Percentiles rank a stretch among this genome's conserved stretches.
Conservation (phyloP, 2,888 invertebrate genomes). For the Amblyteles armatorius region DNA sequence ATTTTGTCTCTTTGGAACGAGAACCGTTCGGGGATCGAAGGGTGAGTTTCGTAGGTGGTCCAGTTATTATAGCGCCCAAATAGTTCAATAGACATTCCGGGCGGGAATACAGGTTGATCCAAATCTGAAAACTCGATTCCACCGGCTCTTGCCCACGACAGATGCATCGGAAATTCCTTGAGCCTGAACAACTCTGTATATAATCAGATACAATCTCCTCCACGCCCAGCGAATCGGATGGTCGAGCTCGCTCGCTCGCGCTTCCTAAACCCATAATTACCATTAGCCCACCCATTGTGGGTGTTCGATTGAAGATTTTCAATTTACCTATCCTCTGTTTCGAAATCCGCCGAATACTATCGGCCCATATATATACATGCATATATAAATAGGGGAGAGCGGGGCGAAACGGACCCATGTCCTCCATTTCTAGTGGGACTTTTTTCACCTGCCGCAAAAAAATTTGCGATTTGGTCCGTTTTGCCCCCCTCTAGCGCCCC, state of each 20-base stretch:
- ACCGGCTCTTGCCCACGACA: constrained; percentile 3
- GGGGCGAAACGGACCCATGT: not conserved
- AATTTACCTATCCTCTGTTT: constrained; percentile 72
- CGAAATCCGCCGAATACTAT: constrained; percentile 28
- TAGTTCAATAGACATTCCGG: constrained; percentile 73
- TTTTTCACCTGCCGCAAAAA: not conserved
- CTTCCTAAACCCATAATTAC: constrained; percentile 80
- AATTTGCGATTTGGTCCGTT: not conserved
- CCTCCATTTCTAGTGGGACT: not conserved
- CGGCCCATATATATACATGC: not conserved
- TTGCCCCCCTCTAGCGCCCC: not conserved
- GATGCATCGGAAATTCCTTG: constrained; percentile 35
- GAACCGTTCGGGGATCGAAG: not conserved
- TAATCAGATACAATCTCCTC: constrained; percentile 78
- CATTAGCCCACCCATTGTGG: constrained; percentile 82
- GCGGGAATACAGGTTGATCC: constrained; percentile 33
- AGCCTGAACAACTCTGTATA: constrained; percentile 50
- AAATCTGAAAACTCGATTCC: constrained; percentile 25
- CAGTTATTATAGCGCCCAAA: constrained; percentile 76
- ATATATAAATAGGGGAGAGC: not conserved
- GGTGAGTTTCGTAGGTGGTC: not conserved
- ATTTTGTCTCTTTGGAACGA: not conserved
- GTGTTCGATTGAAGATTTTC: constrained; percentile 76
- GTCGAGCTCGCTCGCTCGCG: constrained; percentile 60
- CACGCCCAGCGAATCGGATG: constrained; percentile 82